These are phyloP conservation scores for Eufriesea mexicana DNA, from an alignment of 1,140 invertebrate genomes.

Conservation along the genomic window DNA sequence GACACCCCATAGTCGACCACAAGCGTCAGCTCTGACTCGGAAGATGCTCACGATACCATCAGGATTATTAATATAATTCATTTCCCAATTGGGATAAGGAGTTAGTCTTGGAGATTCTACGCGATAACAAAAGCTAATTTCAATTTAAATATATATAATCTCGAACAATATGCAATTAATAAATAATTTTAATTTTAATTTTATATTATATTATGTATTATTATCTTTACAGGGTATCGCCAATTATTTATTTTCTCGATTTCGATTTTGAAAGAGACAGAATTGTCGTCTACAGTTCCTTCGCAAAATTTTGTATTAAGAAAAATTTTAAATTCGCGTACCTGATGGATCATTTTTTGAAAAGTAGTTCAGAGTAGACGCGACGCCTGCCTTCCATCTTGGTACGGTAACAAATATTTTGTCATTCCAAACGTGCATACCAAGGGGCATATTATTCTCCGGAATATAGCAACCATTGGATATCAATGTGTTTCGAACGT, in stretches of 20 bases:
- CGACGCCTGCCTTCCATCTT: constrained; percentile 89
- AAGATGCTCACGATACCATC: constrained; percentile 87
- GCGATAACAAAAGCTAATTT: background rate
- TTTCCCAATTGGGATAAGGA: constrained; percentile 87
- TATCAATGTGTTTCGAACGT: constrained; percentile 84
- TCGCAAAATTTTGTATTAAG: background rate
- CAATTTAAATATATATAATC: too few relatives aligned
- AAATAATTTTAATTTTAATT: background rate
- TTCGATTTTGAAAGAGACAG: too few relatives aligned
- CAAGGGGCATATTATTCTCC: constrained; percentile 88
- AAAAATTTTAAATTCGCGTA: constrained; percentile 4
- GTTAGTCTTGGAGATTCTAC: constrained; percentile 84
- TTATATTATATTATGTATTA: too few relatives aligned
- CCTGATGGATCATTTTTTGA: constrained; percentile 73
- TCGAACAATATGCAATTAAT: too few relatives aligned
- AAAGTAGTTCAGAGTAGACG: constrained; percentile 88
- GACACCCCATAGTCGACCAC: constrained; percentile 89
- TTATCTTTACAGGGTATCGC: background rate
- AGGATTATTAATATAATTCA: constrained; percentile 81
- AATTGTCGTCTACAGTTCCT: background rate
- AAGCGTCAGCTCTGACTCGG: constrained; percentile 86
- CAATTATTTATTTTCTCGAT: too few relatives aligned
- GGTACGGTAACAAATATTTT: constrained; percentile 91
- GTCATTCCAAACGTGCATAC: constrained; percentile 88
- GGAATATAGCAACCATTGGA: constrained; percentile 85